phyloP scores from a whole-genome alignment of 2,888 invertebrate genomes.

The Standfussiana lucernea region DNA sequence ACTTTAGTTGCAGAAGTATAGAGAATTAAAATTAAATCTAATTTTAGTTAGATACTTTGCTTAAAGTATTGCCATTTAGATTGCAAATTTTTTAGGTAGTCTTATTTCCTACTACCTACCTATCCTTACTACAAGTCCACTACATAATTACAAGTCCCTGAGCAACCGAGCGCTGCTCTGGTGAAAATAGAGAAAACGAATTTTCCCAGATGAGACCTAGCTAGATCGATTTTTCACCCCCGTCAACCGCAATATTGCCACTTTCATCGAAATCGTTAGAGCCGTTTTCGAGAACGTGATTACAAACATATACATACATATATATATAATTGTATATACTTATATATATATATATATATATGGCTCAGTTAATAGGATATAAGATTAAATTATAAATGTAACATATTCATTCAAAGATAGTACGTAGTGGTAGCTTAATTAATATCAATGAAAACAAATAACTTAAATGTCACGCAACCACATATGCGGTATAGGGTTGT shows the following conservation, averaged over 20 bases:
- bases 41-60: too few species aligned
- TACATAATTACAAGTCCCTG: background rate
- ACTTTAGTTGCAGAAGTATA: background rate
- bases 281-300: too few species aligned
- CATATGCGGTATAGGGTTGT: slow-evolving; percentile 37
- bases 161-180: too few species aligned
- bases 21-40: too few species aligned
- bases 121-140: background rate
- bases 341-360: too few species aligned
- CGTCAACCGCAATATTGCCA: background rate
- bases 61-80: background rate
- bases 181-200: too few species aligned
- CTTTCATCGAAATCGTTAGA: too few species aligned
- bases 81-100: background rate
- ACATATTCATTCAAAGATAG: slow-evolving; percentile 13
- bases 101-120: background rate
- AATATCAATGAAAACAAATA: slow-evolving; percentile 40
- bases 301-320: too few species aligned
- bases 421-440: slow-evolving; percentile 20
- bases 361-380: too few species aligned
- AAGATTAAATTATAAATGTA: background rate
- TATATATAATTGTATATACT: too few species aligned
- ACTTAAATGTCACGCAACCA: slow-evolving; percentile 33
- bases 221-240: background rate
- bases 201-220: too few species aligned